Evolutionary conservation across 2,797 vertebrate species (phyloP).

Genomic region (Helarctos malayanus): DNA sequence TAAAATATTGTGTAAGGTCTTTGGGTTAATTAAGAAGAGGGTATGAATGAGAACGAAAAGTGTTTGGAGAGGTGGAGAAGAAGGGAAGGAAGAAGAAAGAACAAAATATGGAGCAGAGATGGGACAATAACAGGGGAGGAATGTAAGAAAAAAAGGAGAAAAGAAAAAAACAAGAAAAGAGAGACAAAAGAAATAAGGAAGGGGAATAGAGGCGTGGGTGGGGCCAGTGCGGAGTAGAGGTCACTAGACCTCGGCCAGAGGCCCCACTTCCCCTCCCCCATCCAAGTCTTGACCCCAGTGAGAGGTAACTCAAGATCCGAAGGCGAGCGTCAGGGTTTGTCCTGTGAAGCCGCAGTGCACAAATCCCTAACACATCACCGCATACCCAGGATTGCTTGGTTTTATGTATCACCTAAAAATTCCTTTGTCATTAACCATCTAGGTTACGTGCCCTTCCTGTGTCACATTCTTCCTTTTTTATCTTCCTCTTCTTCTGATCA

Average conservation of each 20-base stretch:
- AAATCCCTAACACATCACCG: not conserved
- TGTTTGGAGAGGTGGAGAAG: not conserved
- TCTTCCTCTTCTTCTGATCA: not conserved
- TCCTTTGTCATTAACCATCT: not conserved
- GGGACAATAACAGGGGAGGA: not conserved
- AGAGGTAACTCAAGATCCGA: not conserved
- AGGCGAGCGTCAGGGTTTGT: not conserved
- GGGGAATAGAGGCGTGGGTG: not conserved
- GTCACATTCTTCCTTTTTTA: not conserved
- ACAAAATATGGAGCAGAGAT: not conserved
- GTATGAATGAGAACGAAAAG: not conserved
- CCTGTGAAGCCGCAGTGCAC: not conserved
- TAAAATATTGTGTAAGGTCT: not conserved
- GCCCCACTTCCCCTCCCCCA: fast-evolving
- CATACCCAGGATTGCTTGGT: not conserved
- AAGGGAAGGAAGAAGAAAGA: not conserved
- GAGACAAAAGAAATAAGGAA: not conserved
- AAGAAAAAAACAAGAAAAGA: not conserved
- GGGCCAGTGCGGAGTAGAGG: not conserved
- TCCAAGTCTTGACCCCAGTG: not conserved
- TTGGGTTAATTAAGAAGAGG: not conserved
- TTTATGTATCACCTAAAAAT: not conserved
- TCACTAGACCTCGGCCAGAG: not conserved
- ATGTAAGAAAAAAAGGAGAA: not conserved
- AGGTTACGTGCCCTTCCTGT: not conserved